phyloP scores from a whole-genome alignment of 2,888 invertebrate genomes.

The Monoplex corrugatus region DNA sequence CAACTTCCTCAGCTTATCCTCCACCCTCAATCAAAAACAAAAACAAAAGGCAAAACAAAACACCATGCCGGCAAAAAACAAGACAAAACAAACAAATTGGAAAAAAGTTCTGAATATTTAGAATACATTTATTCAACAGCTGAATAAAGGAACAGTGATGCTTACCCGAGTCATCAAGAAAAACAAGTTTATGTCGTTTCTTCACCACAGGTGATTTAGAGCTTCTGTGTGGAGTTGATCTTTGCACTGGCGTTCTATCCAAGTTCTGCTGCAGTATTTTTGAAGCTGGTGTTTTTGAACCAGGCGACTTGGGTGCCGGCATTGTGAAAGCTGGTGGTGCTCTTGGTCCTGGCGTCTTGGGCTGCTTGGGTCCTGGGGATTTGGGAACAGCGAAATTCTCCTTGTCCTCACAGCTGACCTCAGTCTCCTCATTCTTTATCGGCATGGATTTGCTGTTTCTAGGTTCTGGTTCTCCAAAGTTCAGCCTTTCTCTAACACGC shows the following conservation, averaged over 20 bases:
- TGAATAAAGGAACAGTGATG: neutral
- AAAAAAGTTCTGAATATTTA: no score
- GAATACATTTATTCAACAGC: no score
- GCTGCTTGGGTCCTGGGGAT: slow-evolving; percentile 52
- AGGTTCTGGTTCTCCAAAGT: slow-evolving; percentile 63
- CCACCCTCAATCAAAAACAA: no score
- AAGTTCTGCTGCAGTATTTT: neutral
- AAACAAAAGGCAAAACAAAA: no score
- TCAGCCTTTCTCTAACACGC: slow-evolving; percentile 69
- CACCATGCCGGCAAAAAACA: no score
- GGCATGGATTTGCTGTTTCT: slow-evolving; percentile 38
- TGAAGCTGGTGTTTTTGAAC: slow-evolving; percentile 41
- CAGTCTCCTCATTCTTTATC: slow-evolving; percentile 2
- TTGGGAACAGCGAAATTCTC: slow-evolving; percentile 53
- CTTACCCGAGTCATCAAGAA: slow-evolving; percentile 27
- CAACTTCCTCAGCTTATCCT: no score
- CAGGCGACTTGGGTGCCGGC: neutral
- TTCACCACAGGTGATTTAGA: slow-evolving; percentile 28
- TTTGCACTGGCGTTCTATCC: slow-evolving; percentile 62
- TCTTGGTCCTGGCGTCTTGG: slow-evolving; percentile 31
- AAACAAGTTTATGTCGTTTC: slow-evolving; percentile 30
- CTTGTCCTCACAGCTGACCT: slow-evolving; percentile 25
- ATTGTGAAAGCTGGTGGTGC: neutral
- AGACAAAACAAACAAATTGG: no score
- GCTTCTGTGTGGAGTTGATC: slow-evolving; percentile 49